Percentiles rank a stretch among this genome's conserved stretches.
phyloP scores from a whole-genome alignment of 2,113 vertebrate genomes.

The Engystomops pustulosus region DNA sequence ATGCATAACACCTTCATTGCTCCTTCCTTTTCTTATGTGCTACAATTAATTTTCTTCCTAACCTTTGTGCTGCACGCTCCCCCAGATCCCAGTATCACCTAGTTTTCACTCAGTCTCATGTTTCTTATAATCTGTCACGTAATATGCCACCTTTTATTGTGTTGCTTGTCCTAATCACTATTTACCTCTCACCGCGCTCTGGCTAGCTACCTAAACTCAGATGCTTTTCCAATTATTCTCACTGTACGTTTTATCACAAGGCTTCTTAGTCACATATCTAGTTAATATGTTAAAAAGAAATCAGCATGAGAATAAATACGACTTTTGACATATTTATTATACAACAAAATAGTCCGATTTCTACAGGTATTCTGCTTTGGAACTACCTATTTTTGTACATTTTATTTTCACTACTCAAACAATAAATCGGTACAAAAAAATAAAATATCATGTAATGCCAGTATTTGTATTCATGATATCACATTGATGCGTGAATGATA shows the following conservation, averaged over 20 bases:
- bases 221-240: not conserved
- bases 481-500: too few species aligned
- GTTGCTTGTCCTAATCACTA: not conserved
- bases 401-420: too few species aligned
- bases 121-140: not conserved
- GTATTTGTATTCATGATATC: too few species aligned
- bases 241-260: not conserved
- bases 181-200: too few species aligned
- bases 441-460: too few species aligned
- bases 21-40: not conserved
- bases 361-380: too few species aligned
- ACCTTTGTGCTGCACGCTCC: not conserved
- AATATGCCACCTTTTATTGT: not conserved
- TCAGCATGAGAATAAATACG: not conserved
- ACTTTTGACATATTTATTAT: too few species aligned
- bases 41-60: constrained; percentile 4
- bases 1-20: constrained; percentile 29
- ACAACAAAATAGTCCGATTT: too few species aligned
- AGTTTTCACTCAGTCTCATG: constrained; percentile 5
- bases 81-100: not conserved
- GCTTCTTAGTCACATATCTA: not conserved
- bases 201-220: not conserved
- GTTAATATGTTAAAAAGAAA: not conserved
- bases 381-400: too few species aligned
- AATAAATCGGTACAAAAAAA: too few species aligned